Percentiles rank a stretch among this genome's conserved stretches.
These are phyloP conservation scores for Trissolcus brochymenae DNA, from an alignment of 2,888 invertebrate species.

Conservation along the genomic window DNA sequence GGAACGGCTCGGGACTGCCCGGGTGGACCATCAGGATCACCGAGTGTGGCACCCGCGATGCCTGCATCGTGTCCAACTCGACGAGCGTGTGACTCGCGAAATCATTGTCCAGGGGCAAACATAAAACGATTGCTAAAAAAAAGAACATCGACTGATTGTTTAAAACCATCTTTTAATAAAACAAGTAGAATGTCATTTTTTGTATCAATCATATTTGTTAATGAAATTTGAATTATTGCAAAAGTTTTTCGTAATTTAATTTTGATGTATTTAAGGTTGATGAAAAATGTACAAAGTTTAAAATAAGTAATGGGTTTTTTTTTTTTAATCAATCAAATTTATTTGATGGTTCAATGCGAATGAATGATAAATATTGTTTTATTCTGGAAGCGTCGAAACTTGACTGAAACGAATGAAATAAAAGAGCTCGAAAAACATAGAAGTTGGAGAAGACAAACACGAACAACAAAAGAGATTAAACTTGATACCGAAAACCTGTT, in stretches of 20 bases:
- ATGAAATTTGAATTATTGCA: too few relatives aligned
- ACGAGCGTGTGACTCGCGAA: slow-evolving; percentile 64
- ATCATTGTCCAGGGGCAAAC: slow-evolving; percentile 77
- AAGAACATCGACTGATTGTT: background rate
- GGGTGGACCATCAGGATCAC: slow-evolving; percentile 77
- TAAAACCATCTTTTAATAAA: too few relatives aligned
- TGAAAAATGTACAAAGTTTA: too few relatives aligned
- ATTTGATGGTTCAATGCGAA: too few relatives aligned
- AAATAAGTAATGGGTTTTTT: too few relatives aligned
- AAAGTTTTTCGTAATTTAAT: too few relatives aligned
- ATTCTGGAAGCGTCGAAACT: too few relatives aligned
- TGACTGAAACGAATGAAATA: background rate
- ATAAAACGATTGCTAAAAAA: slow-evolving; percentile 76
- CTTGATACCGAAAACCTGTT: background rate
- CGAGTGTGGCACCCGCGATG: slow-evolving; percentile 75
- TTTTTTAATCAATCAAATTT: too few relatives aligned
- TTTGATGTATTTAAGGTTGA: too few relatives aligned
- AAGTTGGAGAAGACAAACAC: slow-evolving; percentile 1
- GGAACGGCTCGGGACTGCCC: slow-evolving; percentile 66
- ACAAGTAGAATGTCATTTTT: too few relatives aligned
- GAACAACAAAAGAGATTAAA: slow-evolving; percentile 7
- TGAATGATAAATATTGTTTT: too few relatives aligned
- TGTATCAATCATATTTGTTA: too few relatives aligned
- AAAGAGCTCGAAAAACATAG: background rate
- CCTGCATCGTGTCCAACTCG: slow-evolving; percentile 75